Evolutionary conservation across 2,888 invertebrate species (phyloP).

Genomic region (Acleris laterana): DNA sequence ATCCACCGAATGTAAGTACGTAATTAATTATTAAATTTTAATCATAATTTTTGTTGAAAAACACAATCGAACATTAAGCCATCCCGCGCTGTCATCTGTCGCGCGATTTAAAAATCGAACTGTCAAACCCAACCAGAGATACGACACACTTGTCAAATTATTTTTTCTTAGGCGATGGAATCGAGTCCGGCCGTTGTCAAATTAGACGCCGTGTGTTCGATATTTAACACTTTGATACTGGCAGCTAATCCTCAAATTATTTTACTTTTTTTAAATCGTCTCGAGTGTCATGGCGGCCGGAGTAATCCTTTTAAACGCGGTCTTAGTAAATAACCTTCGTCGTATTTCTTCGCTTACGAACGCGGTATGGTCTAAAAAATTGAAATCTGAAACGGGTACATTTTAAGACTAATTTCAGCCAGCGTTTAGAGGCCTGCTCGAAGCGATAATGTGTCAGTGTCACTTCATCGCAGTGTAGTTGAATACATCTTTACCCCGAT

Average conservation of each 20-base stretch:
- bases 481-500: too few relatives aligned
- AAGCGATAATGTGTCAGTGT: too few relatives aligned
- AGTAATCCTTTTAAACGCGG: slow-evolving; percentile 81
- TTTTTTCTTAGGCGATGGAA: slow-evolving; percentile 57
- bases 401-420: slow-evolving; percentile 38
- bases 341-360: slow-evolving; percentile 67
- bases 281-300: slow-evolving; percentile 74
- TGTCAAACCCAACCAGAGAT: slow-evolving; percentile 78
- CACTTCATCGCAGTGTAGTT: too few relatives aligned
- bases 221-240: slow-evolving; percentile 85
- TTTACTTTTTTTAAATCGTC: slow-evolving; percentile 60
- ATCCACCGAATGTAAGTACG: slow-evolving; percentile 49
- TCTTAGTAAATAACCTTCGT: slow-evolving; percentile 69
- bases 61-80: slow-evolving; percentile 69
- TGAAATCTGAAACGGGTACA: slow-evolving; percentile 64
- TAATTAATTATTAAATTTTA: slow-evolving; percentile 51
- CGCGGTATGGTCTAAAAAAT: slow-evolving; percentile 55
- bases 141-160: slow-evolving; percentile 76
- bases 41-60: slow-evolving; percentile 70
- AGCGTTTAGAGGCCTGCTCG: too few relatives aligned
- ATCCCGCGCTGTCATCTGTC: slow-evolving; percentile 52
- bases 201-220: slow-evolving; percentile 80
- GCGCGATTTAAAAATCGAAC: slow-evolving; percentile 68
- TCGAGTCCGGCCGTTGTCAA: slow-evolving; percentile 75
- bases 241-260: slow-evolving; percentile 80